Base-by-base conservation (phyloP, 2,113 vertebrate genomes). In the Anoplopoma fimbria region DNA sequence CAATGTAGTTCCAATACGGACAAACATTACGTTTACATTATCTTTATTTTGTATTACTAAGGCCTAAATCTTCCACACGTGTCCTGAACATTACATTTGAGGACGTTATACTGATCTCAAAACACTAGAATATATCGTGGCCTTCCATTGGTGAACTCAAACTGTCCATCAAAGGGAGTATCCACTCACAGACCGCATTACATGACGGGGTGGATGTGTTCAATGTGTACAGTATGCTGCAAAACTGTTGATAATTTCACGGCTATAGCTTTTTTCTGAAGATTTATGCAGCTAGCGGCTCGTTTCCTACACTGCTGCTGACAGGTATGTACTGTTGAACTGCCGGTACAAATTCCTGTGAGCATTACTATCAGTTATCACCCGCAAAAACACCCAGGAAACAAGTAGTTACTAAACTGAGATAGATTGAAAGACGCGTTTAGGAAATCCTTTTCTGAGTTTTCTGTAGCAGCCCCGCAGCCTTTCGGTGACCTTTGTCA, bases 151-250 rank as follows among this genome's bases (percentile, higher is more conserved):
- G 97, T 89, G 77, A 87, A 36, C 8, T 4, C 1, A 0, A 34
- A 13, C 92, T 89, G 96, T 95, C 96, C 42, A 68, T 98, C 96
- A 97, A 42, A 34, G 6, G 61, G 21, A 33, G 19, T n/a, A 92
- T 80, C 97, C 97, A 98, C 95, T 97, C 94, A 95, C 87, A 76
- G 81, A 36, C 89, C 74, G 88, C 73, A 93, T 96, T 96, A 93
- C 95, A 96, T 95, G 94, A 90, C 94, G 89, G 93, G 93, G 96
- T 91, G 89, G 91, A 62, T 95, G 93, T 96, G 94, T 95, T 96
- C 94, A 87, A 93, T 94, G 92, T 96, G 95, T 96, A 96, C 95
- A 96, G 96, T 95, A 95, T 95, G 94, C 94, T 94, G 93, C 94
- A 83, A 89, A 94, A 94, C 88, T 91, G 92, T 91, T 90, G 87